These are phyloP conservation scores for Cettia cetti DNA, from an alignment of 2,113 vertebrate genomes.

Conservation along the genomic window DNA sequence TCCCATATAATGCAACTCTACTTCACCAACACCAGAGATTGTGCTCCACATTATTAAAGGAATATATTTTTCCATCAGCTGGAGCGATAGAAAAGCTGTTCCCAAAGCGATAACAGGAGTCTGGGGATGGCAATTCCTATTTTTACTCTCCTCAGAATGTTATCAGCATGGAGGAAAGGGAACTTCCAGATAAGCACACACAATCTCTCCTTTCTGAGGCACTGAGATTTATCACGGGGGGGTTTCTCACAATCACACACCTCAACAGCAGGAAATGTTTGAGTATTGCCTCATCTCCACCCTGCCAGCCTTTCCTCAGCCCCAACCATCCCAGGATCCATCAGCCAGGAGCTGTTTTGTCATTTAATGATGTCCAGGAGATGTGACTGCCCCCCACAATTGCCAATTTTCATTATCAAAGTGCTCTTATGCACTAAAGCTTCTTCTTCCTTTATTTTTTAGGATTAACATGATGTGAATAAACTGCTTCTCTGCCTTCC, in stretches of 20 bases:
- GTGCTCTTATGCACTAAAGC: background rate
- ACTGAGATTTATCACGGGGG: background rate
- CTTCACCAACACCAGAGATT: background rate
- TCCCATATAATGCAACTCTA: background rate
- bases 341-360: background rate
- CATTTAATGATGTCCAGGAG: fast-evolving
- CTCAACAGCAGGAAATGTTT: background rate
- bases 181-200: background rate
- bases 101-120: background rate
- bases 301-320: background rate
- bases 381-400: fast-evolving
- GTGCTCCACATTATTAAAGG: background rate
- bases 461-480: background rate
- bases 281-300: background rate
- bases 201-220: background rate
- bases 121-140: background rate
- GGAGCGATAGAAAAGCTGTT: background rate
- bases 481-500: background rate
- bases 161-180: background rate
- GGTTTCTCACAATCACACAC: background rate
- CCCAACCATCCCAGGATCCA: background rate
- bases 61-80: background rate
- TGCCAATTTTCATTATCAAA: background rate
- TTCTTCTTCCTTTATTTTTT: background rate
- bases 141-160: background rate